Evolutionary conservation across 1,140 invertebrate genomes (phyloP).

Genomic region (Bicyclus anynana): DNA sequence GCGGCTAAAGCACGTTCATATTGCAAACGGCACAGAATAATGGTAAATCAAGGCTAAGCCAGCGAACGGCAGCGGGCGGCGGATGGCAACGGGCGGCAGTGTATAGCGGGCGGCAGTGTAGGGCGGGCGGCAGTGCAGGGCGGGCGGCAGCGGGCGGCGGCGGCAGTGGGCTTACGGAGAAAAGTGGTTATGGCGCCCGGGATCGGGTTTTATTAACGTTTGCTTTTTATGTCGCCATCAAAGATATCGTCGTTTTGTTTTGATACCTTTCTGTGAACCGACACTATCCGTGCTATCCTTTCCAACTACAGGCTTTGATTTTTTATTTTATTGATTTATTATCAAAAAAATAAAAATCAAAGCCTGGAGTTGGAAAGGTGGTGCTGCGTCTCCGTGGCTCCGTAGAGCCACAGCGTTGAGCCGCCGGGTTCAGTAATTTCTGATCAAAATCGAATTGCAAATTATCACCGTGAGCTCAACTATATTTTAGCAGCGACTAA

Average conservation of each 20-base stretch:
- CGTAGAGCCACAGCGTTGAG: too few relatives aligned
- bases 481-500: too few relatives aligned
- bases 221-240: neutral
- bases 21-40: constrained; percentile 56
- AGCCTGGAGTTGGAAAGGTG: too few relatives aligned
- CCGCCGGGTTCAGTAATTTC: too few relatives aligned
- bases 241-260: neutral
- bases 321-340: too few relatives aligned
- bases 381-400: too few relatives aligned
- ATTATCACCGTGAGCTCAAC: too few relatives aligned
- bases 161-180: constrained; percentile 44
- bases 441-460: too few relatives aligned
- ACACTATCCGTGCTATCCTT: too few relatives aligned
- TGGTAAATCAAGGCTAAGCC: constrained; percentile 49
- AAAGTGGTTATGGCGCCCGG: constrained; percentile 51
- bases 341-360: too few relatives aligned
- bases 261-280: neutral
- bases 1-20: constrained; percentile 10
- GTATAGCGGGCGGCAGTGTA: too few relatives aligned
- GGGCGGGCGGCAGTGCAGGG: neutral
- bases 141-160: neutral
- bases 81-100: neutral
- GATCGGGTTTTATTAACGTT: constrained; percentile 17
- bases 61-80: neutral
- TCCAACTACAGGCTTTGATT: too few relatives aligned